Base-by-base conservation (phyloP, 2,888 invertebrate genomes). In the Luffia ferchaultella region DNA sequence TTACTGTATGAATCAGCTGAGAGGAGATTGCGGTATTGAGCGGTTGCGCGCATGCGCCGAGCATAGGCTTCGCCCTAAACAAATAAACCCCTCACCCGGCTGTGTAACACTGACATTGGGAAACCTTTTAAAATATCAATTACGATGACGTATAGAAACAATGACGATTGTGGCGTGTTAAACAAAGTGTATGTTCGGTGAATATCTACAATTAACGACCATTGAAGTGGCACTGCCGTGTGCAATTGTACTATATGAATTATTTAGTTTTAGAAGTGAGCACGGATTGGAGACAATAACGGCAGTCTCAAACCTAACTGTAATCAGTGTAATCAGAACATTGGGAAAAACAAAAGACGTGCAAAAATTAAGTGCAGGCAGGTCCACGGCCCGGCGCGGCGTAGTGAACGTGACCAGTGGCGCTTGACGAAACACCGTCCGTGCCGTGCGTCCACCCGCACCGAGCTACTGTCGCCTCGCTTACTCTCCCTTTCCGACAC, bases 41-140 rank as follows among this genome's bases (percentile, higher is more conserved):
- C 82, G 76, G 63, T 50, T 59, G 53, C 66, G 60, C 76, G 75
- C 82, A 76, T 78, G 82, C 82, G 82, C 72, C 50, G 52, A 65
- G 57, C 57, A 50, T 42, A 16, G 20, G 43, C 15, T 42, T 5
- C 1, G n/a, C 54, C 51, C 58, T 55, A 57, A 62, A 59, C 61
- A 58, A 60, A 64, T 60, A 57, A 20, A 20, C 30, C 18, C 17
- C 3, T 20, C 20, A 12, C 42, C 30, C 30, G 60, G 67, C 68
- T 69, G 68, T 68, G 62, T 62, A 12, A 30, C 30, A 30, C 30
- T 30, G 30, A 30, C 30, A 12, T 3, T 12, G 5, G 30, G 5
- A 12, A 30, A 12, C 30, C 12, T n/a, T n/a, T n/a, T n/a, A n/a
- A n/a, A n/a, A n/a, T n/a, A n/a, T n/a, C n/a, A n/a, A n/a, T n/a